Conservation (phyloP, 2,888 invertebrate genomes). For the Neoaliturus tenellus region DNA sequence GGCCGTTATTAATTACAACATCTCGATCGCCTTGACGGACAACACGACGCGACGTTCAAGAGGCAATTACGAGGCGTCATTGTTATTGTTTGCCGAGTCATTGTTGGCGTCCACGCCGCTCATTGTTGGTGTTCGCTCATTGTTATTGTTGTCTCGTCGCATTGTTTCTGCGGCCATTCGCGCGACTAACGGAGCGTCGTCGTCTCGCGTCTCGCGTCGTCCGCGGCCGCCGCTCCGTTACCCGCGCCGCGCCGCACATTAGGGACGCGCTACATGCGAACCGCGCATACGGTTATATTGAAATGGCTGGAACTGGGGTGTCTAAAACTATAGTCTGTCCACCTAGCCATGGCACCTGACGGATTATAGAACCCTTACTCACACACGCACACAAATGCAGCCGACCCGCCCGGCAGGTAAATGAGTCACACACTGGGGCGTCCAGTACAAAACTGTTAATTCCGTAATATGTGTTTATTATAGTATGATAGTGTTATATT, state of each 20-base stretch:
- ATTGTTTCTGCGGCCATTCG: slow-evolving; percentile 26
- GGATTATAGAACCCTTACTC: too few relatives aligned
- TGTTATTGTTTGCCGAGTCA: slow-evolving; percentile 22
- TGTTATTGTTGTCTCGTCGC: not conserved
- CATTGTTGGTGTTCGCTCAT: not conserved
- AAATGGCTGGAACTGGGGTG: too few relatives aligned
- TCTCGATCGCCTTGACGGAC: not conserved
- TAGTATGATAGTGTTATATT: too few relatives aligned
- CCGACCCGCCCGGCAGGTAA: too few relatives aligned
- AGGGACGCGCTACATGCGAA: not conserved
- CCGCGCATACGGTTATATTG: too few relatives aligned
- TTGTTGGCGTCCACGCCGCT: not conserved
- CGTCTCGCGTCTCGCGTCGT: too few relatives aligned
- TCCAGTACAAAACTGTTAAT: too few relatives aligned
- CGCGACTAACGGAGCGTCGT: not conserved
- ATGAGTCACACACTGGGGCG: too few relatives aligned
- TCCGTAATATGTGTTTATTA: too few relatives aligned
- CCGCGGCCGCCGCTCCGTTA: not conserved
- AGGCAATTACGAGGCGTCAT: not conserved
- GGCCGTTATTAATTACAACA: not conserved
- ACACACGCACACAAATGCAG: too few relatives aligned
- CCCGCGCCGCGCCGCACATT: not conserved
- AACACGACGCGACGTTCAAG: not conserved
- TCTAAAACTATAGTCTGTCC: too few relatives aligned
- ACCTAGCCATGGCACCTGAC: too few relatives aligned